Conservation (phyloP, 2,113 vertebrate genomes). For the Aramus guarauna region DNA sequence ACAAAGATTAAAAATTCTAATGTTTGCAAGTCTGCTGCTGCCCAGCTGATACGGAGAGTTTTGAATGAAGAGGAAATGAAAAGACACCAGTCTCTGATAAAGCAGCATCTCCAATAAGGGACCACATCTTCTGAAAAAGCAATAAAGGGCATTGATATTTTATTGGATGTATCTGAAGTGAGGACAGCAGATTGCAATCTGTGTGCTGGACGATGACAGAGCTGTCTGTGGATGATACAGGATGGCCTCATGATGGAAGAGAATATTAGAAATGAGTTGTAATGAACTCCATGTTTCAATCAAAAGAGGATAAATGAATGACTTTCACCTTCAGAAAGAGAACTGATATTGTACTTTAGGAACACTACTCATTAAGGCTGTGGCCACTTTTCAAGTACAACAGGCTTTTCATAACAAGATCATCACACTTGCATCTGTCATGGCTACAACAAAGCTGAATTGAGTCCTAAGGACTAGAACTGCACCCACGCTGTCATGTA, state of each 20-base stretch:
- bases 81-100: slow-evolving; percentile 66
- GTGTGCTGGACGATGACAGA: not conserved
- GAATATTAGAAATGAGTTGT: slow-evolving; percentile 30
- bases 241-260: not conserved
- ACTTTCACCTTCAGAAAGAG: slow-evolving; percentile 25
- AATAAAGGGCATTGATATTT: slow-evolving; percentile 66
- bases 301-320: slow-evolving; percentile 33
- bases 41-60: slow-evolving; percentile 46
- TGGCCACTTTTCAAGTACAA: slow-evolving; percentile 19
- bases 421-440: slow-evolving; percentile 28
- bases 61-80: slow-evolving; percentile 72
- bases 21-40: slow-evolving; percentile 53
- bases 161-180: slow-evolving; percentile 56
- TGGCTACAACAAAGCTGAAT: not conserved
- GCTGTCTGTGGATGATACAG: slow-evolving; percentile 3
- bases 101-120: slow-evolving; percentile 53
- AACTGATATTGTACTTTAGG: not conserved
- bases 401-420: slow-evolving; percentile 2
- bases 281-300: slow-evolving; percentile 49
- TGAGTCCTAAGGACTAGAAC: not conserved
- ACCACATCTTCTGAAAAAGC: slow-evolving; percentile 59
- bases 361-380: slow-evolving; percentile 14
- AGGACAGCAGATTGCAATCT: slow-evolving; percentile 66
- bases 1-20: slow-evolving; percentile 47
- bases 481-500: not conserved